A percentile compares a stretch with the other conserved stretches of the same genome.
These are phyloP conservation scores for human (Homo sapiens) DNA, from an alignment of 2,113 vertebrate species.

Conservation along the genomic window GRCh38 chr4:158381001-158381500, in stretches of 20 bases:
- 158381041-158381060: neutral
- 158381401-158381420: neutral
- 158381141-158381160: neutral
- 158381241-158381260: neutral
- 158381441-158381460: neutral
- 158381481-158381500: neutral
- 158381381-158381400: neutral
- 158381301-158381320: neutral
- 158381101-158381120: neutral
- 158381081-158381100: neutral
- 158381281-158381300: neutral
- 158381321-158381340: neutral
- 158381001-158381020: neutral
- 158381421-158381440: neutral
- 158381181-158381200: neutral
- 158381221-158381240: too few species aligned
- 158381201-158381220: neutral
- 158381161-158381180: neutral
- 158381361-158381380: neutral
- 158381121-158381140: neutral
- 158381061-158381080: neutral
- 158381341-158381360: neutral
- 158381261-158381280: neutral
- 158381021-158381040: neutral
- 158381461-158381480: neutral